These are phyloP conservation scores for Dorcus parallelipipedus DNA, from an alignment of 2,888 invertebrate genomes.

Conservation along the genomic window DNA sequence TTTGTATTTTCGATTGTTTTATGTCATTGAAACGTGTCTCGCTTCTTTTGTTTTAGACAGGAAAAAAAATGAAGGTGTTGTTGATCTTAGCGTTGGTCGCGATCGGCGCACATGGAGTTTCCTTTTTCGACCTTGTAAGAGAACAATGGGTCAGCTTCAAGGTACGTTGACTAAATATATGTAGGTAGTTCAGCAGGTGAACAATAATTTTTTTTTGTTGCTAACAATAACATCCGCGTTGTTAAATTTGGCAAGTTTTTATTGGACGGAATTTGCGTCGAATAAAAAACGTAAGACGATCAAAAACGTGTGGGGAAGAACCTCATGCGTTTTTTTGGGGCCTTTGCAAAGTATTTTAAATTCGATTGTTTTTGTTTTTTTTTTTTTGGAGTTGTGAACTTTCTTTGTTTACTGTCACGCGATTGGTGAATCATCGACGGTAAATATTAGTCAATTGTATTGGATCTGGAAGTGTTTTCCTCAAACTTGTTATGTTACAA, in stretches of 20 bases:
- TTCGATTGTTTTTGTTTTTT: too few species aligned
- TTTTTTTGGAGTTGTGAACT: too few species aligned
- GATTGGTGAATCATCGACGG: too few species aligned
- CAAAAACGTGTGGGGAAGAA: too few species aligned
- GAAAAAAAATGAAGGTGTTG: conserved; percentile 45
- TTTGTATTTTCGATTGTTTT: too few species aligned
- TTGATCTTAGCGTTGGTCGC: conserved; percentile 53
- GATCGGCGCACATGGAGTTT: conserved; percentile 59
- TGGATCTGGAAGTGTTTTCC: too few species aligned
- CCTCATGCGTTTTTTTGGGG: too few species aligned
- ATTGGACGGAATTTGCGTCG: not conserved
- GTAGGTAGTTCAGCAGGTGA: not conserved
- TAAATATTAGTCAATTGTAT: too few species aligned
- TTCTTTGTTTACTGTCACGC: too few species aligned
- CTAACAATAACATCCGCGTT: not conserved
- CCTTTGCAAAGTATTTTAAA: too few species aligned
- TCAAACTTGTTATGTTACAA: too few species aligned
- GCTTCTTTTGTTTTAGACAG: conserved; percentile 17
- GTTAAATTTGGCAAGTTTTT: not conserved
- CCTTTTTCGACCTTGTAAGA: conserved; percentile 65
- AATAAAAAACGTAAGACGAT: not conserved
- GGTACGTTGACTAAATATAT: conserved; percentile 32
- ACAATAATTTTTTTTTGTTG: not conserved
- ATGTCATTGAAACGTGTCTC: too few species aligned
- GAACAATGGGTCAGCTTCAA: conserved; percentile 49